Evolutionary conservation across 2,888 invertebrate genomes (phyloP).

Genomic region (Sceliomorpha sp.): DNA sequence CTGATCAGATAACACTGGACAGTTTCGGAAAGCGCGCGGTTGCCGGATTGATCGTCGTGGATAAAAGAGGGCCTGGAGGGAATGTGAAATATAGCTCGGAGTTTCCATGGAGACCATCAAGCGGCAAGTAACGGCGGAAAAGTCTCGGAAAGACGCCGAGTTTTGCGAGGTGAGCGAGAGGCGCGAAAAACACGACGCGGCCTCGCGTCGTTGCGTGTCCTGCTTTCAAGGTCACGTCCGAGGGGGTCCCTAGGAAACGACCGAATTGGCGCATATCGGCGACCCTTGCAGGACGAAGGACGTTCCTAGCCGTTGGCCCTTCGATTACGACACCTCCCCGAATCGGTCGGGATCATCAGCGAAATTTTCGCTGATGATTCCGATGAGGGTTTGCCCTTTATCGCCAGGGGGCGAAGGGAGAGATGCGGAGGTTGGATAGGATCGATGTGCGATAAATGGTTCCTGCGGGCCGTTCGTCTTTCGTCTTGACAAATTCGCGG

Average conservation of each 20-base stretch:
- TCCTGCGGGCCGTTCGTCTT: slow-evolving; percentile 51
- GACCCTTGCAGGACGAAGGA: no score
- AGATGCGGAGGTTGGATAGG: slow-evolving; percentile 29
- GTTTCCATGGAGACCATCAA: slow-evolving; percentile 52
- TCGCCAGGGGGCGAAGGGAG: slow-evolving; percentile 11
- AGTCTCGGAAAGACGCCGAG: slow-evolving; percentile 3
- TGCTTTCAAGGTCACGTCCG: no score
- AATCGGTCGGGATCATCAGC: no score
- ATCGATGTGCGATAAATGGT: slow-evolving; percentile 54
- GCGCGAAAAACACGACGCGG: not conserved
- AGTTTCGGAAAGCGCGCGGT: slow-evolving; percentile 38
- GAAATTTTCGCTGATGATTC: not conserved
- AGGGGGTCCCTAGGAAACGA: no score
- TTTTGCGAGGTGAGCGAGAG: no score
- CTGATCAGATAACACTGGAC: slow-evolving; percentile 27
- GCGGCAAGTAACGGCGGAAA: slow-evolving; percentile 40
- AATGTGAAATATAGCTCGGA: slow-evolving; percentile 53
- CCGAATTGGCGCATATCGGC: no score
- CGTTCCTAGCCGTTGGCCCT: no score
- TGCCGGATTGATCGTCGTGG: no score
- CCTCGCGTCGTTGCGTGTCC: no score
- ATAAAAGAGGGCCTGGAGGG: slow-evolving; percentile 49
- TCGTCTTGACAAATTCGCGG: slow-evolving; percentile 46
- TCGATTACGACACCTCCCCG: no score
- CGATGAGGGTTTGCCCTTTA: not conserved